phyloP scores from a whole-genome alignment of 1,140 invertebrate species.

The Propsilocerus akamusi region DNA sequence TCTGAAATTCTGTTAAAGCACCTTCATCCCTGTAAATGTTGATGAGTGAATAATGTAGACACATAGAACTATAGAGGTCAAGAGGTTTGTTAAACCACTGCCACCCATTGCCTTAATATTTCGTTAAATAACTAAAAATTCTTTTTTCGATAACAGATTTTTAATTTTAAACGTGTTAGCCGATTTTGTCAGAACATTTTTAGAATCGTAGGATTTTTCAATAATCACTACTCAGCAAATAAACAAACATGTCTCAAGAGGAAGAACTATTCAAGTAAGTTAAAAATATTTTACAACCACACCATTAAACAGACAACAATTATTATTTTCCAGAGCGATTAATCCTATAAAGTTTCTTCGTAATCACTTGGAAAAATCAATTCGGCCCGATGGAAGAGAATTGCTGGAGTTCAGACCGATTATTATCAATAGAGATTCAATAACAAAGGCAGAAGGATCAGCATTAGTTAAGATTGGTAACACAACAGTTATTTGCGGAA shows the following conservation, averaged over 20 bases:
- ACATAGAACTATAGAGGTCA: too few species aligned
- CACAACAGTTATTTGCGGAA: constrained; percentile 53
- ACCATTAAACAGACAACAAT: not conserved
- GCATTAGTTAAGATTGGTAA: constrained; percentile 52
- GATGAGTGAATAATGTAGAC: too few species aligned
- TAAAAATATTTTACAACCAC: not conserved
- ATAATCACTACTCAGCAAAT: too few species aligned
- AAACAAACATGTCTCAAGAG: constrained; percentile 1
- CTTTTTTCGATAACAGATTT: too few species aligned
- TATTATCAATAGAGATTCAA: constrained; percentile 37
- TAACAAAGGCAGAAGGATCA: constrained; percentile 50
- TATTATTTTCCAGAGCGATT: constrained; percentile 29
- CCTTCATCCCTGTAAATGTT: too few species aligned
- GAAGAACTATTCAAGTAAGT: not conserved
- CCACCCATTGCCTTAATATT: too few species aligned
- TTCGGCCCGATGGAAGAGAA: constrained; percentile 42
- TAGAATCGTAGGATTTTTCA: too few species aligned
- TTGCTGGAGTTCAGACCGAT: constrained; percentile 38
- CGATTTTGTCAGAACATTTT: too few species aligned
- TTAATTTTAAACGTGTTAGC: too few species aligned
- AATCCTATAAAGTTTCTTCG: constrained; percentile 41
- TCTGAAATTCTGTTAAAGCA: too few species aligned
- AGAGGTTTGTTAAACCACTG: too few species aligned
- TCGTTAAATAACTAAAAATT: too few species aligned
- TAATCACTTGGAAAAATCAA: constrained; percentile 33